Percentiles rank a stretch among this genome's conserved stretches.
Evolutionary conservation across 2,888 invertebrate species (phyloP).

Genomic region (Cylloceria caligata): DNA sequence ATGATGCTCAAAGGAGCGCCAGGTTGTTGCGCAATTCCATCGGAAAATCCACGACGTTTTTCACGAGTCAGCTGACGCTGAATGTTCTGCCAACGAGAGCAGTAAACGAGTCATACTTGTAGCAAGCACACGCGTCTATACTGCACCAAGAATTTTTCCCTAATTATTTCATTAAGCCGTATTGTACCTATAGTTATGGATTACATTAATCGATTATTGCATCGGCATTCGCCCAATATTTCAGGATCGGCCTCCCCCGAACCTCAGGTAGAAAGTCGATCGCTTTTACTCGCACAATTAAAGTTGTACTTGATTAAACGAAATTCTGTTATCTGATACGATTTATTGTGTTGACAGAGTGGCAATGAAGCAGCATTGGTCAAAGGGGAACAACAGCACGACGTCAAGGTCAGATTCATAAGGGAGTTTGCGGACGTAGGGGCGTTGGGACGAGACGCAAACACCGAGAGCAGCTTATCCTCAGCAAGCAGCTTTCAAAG

Average conservation of each 20-base stretch:
- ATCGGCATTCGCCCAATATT: slow-evolving; percentile 71
- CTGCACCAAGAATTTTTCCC: not conserved
- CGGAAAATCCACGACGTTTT: slow-evolving; percentile 68
- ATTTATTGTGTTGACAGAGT: slow-evolving; percentile 59
- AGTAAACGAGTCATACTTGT: slow-evolving; percentile 64
- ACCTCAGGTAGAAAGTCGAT: slow-evolving; percentile 66
- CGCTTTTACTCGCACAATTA: not conserved
- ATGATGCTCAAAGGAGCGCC: slow-evolving; percentile 40
- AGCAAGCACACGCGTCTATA: slow-evolving; percentile 24
- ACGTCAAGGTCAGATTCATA: slow-evolving; percentile 79
- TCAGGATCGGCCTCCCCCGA: slow-evolving; percentile 68
- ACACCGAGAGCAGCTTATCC: slow-evolving; percentile 72
- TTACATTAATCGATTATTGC: slow-evolving; percentile 77
- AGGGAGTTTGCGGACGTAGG: slow-evolving; percentile 79
- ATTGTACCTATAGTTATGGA: slow-evolving; percentile 71
- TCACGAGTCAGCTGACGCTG: slow-evolving; percentile 71
- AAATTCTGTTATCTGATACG: not conserved
- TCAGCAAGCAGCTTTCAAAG: slow-evolving; percentile 81
- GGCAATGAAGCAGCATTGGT: slow-evolving; percentile 68
- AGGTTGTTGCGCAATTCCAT: slow-evolving; percentile 75
- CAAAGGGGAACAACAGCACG: slow-evolving; percentile 71
- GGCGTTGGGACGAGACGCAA: slow-evolving; percentile 18
- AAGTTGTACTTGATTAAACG: not conserved
- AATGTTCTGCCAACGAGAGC: slow-evolving; percentile 38
- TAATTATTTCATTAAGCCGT: not conserved